These are phyloP conservation scores for Spongilla lacustris DNA, from an alignment of 37 sponge, comb jelly and placozoan species.

Conservation along the genomic window DNA sequence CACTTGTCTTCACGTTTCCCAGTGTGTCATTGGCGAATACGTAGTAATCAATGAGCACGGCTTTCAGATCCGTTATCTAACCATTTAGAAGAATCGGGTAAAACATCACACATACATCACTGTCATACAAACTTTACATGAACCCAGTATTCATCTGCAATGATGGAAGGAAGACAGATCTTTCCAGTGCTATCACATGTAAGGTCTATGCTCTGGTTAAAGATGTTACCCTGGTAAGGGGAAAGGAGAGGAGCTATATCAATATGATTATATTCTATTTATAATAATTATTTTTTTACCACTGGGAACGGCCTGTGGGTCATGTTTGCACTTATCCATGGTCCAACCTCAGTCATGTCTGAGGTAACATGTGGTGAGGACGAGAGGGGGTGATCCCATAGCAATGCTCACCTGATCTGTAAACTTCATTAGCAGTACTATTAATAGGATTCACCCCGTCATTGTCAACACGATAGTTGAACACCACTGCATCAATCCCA, in stretches of 20 bases:
- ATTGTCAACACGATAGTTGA: slow-evolving; percentile 54
- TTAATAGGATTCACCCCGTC: slow-evolving; percentile 62
- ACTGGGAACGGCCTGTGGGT: slow-evolving; percentile 44
- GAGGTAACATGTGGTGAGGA: not conserved
- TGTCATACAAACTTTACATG: slow-evolving; percentile 21
- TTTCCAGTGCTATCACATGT: slow-evolving; percentile 61
- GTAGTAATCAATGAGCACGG: slow-evolving; percentile 67
- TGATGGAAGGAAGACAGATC: slow-evolving; percentile 52
- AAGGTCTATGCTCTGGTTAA: slow-evolving; percentile 57
- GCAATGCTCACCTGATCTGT: slow-evolving; percentile 15
- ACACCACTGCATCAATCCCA: slow-evolving; percentile 32
- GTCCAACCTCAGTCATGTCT: slow-evolving; percentile 33
- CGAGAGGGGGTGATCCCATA: not conserved
- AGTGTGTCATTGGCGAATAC: slow-evolving; percentile 35
- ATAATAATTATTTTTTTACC: slow-evolving; percentile 13
- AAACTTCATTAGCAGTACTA: slow-evolving; percentile 55
- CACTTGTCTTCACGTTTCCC: slow-evolving; percentile 55
- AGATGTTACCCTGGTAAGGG: slow-evolving; percentile 45
- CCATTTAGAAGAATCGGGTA: not conserved
- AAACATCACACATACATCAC: not conserved
- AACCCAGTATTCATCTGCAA: slow-evolving; percentile 75
- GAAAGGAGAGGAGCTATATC: not conserved
- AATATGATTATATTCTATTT: too few species aligned
- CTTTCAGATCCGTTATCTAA: slow-evolving; percentile 47
- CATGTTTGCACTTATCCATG: slow-evolving; percentile 46